Evolutionary conservation across 2,113 vertebrate species (phyloP), one percentile per base, ranked within the genome.

Genomic region (Raja brachyura): DNA sequence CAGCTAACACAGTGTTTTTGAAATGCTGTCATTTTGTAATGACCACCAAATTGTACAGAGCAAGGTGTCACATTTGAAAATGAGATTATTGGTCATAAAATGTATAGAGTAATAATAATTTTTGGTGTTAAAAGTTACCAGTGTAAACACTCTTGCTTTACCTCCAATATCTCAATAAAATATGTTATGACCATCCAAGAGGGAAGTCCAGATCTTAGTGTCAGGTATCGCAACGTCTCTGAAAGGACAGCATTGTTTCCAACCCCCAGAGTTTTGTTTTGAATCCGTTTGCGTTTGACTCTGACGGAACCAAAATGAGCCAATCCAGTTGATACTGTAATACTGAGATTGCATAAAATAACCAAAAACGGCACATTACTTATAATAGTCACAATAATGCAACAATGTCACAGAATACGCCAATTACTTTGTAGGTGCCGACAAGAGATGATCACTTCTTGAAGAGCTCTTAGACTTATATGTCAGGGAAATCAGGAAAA

Each of bases 11-110:
- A 59, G 56, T 59, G 59, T 59, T 59, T 59, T 85, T 59, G 54
- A 86, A 86, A 86, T 86, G 81, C n/a, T n/a, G 81, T 61, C 22
- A 86, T 28, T 86, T 61, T 86, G 56, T 83, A 59, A 59, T 28
- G 1, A 56, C 25, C 59, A 61, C 8, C 56, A 86, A n/a, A 86
- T n/a, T 86, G 9, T 25, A 61, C 81, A 61, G 54, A 86, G 56
- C 56, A 56, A 59, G 4, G 81, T 86, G 39, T 81, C 39, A 81
- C 39, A 54, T 8, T 22, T 1, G 2, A 18, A 39, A 83, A 25
- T 56, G 79, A 83, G 48, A 83, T 83, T 54, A 31, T 63, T 31
- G 2, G 61, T 7, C 59, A 86, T 56, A 63, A 2, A 88, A 88
- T 59, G 4, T 81, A 20, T 20, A 54, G 22, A 59, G 39, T 5